phyloP scores from a whole-genome alignment of 2,113 vertebrate genomes.

The Proterorhinus semilunaris region DNA sequence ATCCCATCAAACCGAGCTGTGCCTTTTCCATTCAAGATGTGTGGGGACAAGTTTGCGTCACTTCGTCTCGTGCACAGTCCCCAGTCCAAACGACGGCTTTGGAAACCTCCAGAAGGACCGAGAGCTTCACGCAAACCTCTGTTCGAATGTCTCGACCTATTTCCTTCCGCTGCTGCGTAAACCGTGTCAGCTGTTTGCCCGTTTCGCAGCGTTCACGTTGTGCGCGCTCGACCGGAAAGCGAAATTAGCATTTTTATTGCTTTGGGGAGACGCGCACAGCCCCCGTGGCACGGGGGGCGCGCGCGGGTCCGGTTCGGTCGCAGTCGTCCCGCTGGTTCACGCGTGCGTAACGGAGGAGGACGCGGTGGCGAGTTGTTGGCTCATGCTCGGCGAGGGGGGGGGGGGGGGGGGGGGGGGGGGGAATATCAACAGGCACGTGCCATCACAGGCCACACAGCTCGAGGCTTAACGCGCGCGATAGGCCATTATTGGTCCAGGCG shows the following conservation, averaged over 20 bases:
- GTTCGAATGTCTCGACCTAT: too few relatives aligned
- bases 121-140: too few relatives aligned
- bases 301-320: conserved; percentile 15
- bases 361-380: conserved; percentile 66
- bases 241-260: conserved; percentile 54
- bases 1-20: too few relatives aligned
- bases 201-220: neutral
- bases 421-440: conserved; percentile 50
- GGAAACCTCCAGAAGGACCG: too few relatives aligned
- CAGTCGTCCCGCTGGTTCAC: conserved; percentile 20
- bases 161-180: too few relatives aligned
- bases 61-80: too few relatives aligned
- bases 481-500: neutral
- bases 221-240: neutral
- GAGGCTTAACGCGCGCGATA: neutral
- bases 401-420: neutral
- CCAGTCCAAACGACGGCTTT: too few relatives aligned
- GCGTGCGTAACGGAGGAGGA: conserved; percentile 20
- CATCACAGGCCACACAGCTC: neutral
- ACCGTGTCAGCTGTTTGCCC: neutral
- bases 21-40: too few relatives aligned
- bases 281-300: neutral
- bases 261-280: neutral
- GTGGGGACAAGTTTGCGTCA: too few relatives aligned
- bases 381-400: conserved; percentile 30